Base-by-base conservation (phyloP, 1,140 invertebrate genomes). In the Tetramorium simillimum region DNA sequence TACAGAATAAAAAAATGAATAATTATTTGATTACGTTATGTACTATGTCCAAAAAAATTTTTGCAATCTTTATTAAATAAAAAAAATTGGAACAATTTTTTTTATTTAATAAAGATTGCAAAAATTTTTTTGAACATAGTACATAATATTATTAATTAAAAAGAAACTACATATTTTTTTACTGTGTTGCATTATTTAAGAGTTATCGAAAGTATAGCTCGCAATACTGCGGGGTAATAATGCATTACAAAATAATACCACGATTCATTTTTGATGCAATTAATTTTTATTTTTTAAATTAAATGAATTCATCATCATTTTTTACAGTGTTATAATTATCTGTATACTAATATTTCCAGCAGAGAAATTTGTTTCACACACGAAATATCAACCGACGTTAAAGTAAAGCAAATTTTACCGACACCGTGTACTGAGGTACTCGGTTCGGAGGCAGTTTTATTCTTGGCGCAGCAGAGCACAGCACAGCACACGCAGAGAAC, bases 381-480 rank as follows among this genome's bases (percentile, higher is more conserved):
- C 6, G 3, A 16, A 49, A n/a, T 69, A 81, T 69, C 77, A 81
- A 56, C 77, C 4, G 77, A 69, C 2, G 77, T 69, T 69, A 81
- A 81, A 21, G 33, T 58, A 21, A 40, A 37, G 21, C 10, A 12
- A 40, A 28, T 9, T 46, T 84, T 84, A 84, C 69, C 80, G 80
- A 73, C 80, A 73, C 14, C 28, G 24, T 21, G 16, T 58, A 58
- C 12, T 10, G n/a, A 14, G 10, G 14, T 81, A 69, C 21, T 78
- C 40, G 14, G 16, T n/a, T 69, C 21, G 21, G 21, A 24, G 24
- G 3, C 12, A 43, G 46, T 80, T 72, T 72, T 58, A 40, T 46
- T 82, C 78, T 43, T 24, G 24, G 10, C 46, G 28, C 62, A 65
- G 76, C 37, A 89, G 86, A 72, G 88, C 3, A 89, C 86, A 90